A percentile compares a stretch with the other conserved stretches of the same genome.
phyloP scores from a whole-genome alignment of 1,140 invertebrate genomes.

The Cotesia typhae region DNA sequence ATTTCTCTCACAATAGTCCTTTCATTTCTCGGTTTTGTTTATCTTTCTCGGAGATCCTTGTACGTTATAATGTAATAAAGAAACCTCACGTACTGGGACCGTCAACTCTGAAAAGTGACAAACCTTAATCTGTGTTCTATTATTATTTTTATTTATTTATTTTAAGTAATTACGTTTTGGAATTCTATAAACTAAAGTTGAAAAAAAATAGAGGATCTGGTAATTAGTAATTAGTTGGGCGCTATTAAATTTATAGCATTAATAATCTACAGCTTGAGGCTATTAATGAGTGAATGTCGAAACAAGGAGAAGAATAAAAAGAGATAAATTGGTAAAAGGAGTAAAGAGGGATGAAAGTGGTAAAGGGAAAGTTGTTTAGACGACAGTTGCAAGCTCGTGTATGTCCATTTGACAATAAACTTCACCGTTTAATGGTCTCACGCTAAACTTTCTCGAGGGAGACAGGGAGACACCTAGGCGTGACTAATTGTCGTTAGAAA shows the following conservation, averaged over 20 bases:
- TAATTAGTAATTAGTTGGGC: background rate
- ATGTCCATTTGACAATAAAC: conserved; percentile 19
- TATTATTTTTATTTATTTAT: too few species aligned
- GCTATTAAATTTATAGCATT: conserved; percentile 35
- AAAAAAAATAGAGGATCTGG: background rate
- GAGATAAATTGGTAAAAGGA: background rate
- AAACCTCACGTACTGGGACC: conserved; percentile 4
- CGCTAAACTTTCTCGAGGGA: conserved; percentile 28
- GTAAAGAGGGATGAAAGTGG: background rate
- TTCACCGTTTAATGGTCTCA: conserved; percentile 24
- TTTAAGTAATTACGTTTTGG: background rate
- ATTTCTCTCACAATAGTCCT: too few species aligned
- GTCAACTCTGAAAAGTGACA: conserved; percentile 7
- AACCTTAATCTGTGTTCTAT: background rate
- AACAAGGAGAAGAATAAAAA: too few species aligned
- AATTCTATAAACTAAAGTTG: background rate
- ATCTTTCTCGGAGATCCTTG: conserved; percentile 10
- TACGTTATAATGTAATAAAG: conserved; percentile 26
- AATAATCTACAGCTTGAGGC: conserved; percentile 22
- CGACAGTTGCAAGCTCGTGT: conserved; percentile 25
- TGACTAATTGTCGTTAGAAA: conserved; percentile 21
- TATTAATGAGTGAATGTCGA: too few species aligned
- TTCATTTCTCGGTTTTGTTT: background rate
- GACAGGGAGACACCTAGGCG: conserved; percentile 25
- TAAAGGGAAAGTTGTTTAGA: background rate